Percentiles rank a stretch among this genome's conserved stretches.
Conservation (phyloP, 2,888 invertebrate species). For the Hoplodrina blanda region DNA sequence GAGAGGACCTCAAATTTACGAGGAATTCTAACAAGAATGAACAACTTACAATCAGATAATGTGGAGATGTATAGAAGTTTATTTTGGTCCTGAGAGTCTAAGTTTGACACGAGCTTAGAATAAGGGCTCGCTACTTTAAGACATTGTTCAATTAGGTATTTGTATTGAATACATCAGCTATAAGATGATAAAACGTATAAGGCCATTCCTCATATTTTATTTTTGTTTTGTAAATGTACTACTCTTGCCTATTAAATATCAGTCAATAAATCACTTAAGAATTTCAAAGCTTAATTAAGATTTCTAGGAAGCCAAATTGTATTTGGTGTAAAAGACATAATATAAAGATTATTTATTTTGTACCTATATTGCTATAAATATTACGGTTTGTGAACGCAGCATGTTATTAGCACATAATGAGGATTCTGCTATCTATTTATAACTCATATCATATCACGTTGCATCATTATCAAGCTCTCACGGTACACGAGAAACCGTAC, state of each 20-base stretch:
- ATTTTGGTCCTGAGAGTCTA: conserved; percentile 24
- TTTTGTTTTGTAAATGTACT: no score
- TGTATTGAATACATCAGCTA: background rate
- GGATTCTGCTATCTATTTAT: background rate
- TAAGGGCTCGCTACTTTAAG: conserved; percentile 7
- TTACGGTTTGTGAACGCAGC: background rate
- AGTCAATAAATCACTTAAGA: no score
- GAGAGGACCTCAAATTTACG: conserved; percentile 40
- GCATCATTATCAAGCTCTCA: conserved; percentile 34
- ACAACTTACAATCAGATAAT: conserved; percentile 51
- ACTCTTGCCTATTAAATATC: no score
- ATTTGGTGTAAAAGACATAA: no score
- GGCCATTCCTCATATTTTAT: no score
- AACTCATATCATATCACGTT: conserved; percentile 16
- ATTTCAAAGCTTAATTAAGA: no score
- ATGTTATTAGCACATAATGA: background rate
- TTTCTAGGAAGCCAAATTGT: no score
- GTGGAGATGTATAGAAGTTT: conserved; percentile 36
- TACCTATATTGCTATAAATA: background rate
- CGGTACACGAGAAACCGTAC: background rate
- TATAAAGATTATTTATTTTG: no score
- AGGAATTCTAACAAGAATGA: conserved; percentile 47
- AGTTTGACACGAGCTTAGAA: conserved; percentile 29
- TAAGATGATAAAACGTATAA: background rate
- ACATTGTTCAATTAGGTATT: background rate